Evolutionary conservation across 2,797 vertebrate genomes (phyloP), one percentile per base, ranked within the genome.

Genomic region (Diglossa cyanea): DNA sequence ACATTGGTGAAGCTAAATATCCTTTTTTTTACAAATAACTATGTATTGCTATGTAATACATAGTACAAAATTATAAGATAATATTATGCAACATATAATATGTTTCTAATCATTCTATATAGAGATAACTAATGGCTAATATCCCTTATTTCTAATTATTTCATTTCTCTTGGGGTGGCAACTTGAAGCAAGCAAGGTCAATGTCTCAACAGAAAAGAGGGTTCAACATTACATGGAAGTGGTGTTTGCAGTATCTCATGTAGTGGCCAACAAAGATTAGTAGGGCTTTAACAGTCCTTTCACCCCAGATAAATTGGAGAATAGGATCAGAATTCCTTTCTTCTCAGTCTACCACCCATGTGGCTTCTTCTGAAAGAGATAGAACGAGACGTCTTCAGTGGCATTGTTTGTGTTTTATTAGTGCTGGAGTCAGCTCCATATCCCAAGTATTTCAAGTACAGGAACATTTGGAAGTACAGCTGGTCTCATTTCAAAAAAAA

Each of bases 81-180:
- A 62, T 50, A 54, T 40, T 31, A 35, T 33, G 9, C 17, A 40
- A 39, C 28, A 50, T 10, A 23, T 17, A 72, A 48, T 18, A 28
- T 35, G 9, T 53, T 86, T 88, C 25, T 51, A 21, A 17, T 70
- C 5, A 53, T 30, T 23, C 42, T 62, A 10, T 55, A 33, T 54
- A 3, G 3, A 44, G 30, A 50, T 24, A 61, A 19, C 4, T 53
- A 61, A 50, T 13, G 31, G 13, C 19, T 73, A 72, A n/a, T 50
- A 94, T 68, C 30, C 47, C 51, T 91, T 94, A 25, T 23, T 93
- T 61, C 35, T 44, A 65, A 75, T 82, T 31, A 93, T 86, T 95
- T 81, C 93, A 63, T 39, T 90, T 91, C 37, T 97, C 73, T 94
- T 90, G 65, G 76, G 10, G 60, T 63, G 68, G 40, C 45, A 95